Evolutionary conservation across 2,113 vertebrate species (phyloP).

Genomic region (Leptocoma aspasia): DNA sequence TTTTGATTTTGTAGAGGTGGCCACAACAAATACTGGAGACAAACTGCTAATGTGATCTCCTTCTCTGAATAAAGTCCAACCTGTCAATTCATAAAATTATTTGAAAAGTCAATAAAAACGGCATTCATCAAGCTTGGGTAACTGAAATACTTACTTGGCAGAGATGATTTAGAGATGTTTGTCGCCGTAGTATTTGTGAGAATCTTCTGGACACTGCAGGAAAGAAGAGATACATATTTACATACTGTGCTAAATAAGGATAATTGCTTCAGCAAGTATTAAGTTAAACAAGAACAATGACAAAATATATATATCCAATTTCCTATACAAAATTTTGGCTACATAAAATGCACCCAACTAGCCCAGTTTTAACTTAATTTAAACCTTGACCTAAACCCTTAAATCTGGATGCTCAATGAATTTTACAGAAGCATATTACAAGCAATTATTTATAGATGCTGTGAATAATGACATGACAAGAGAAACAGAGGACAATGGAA

Average conservation of each 20-base stretch:
- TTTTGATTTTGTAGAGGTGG: background rate
- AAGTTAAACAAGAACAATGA: background rate
- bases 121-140: background rate
- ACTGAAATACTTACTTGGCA: slow-evolving; percentile 85
- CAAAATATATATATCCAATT: background rate
- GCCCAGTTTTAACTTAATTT: background rate
- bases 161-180: slow-evolving; percentile 97
- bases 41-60: background rate
- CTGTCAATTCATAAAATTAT: background rate
- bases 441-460: slow-evolving; percentile 34
- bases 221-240: slow-evolving; percentile 36
- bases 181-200: slow-evolving; percentile 95
- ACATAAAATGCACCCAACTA: background rate
- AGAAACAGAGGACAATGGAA: slow-evolving; percentile 23
- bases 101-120: background rate
- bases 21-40: background rate
- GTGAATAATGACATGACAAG: slow-evolving; percentile 37
- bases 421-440: slow-evolving; percentile 9
- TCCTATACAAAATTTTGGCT: background rate
- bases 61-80: background rate
- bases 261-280: background rate
- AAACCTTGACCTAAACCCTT: slow-evolving; percentile 9
- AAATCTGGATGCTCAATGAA: background rate
- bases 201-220: slow-evolving; percentile 94
- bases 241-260: background rate